phyloP scores from a whole-genome alignment of 2,888 invertebrate genomes.

The Elysia crispata region DNA sequence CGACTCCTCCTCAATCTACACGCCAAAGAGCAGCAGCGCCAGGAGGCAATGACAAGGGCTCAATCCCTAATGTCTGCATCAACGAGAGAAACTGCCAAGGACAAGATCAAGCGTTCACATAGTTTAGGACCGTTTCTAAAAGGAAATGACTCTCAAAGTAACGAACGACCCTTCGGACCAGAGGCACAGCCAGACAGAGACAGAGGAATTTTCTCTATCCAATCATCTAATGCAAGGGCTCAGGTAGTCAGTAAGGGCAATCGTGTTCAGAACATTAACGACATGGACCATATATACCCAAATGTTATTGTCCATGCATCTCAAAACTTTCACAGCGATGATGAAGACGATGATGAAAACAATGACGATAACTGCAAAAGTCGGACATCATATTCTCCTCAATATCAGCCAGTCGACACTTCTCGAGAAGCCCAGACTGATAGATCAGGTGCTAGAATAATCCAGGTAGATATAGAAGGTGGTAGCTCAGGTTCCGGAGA shows the following conservation, averaged over 20 bases:
- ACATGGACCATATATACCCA: slow-evolving; percentile 44
- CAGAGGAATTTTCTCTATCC: neutral
- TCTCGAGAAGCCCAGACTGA: neutral
- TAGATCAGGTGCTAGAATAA: slow-evolving; percentile 15
- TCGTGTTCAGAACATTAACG: neutral
- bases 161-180: slow-evolving; percentile 1
- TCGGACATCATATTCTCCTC: too few relatives aligned
- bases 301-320: slow-evolving; percentile 34
- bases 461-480: slow-evolving; percentile 18
- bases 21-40: slow-evolving; percentile 27
- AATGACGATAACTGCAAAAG: too few relatives aligned
- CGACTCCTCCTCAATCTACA: slow-evolving; percentile 46
- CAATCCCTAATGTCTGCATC: neutral
- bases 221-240: too few relatives aligned
- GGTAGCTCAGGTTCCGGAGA: slow-evolving; percentile 4
- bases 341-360: neutral
- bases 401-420: neutral
- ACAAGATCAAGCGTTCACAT: slow-evolving; percentile 43
- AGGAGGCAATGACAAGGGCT: slow-evolving; percentile 2
- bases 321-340: neutral
- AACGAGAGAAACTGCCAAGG: neutral
- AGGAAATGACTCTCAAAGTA: slow-evolving; percentile 23
- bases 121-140: slow-evolving; percentile 39
- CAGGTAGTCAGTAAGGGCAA: neutral
- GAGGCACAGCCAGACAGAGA: neutral